Evolutionary conservation across 2,888 invertebrate species (phyloP).

Genomic region (Callimorpha dominula): DNA sequence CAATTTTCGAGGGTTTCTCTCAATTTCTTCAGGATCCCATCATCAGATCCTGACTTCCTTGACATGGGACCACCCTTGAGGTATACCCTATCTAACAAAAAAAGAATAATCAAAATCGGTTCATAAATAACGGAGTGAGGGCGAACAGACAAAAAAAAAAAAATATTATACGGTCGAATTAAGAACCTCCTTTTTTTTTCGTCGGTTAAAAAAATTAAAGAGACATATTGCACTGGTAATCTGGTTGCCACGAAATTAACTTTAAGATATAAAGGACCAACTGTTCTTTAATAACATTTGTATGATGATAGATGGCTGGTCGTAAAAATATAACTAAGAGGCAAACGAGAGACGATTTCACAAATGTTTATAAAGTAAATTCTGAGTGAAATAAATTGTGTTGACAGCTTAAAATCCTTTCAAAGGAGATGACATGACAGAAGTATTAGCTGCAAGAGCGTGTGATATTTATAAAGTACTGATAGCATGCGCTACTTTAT

Average conservation of each 20-base stretch:
- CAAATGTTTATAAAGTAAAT: constrained; percentile 3
- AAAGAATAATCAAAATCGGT: no score
- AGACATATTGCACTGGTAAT: neutral
- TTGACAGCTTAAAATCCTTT: constrained; percentile 18
- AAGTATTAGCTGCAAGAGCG: neutral
- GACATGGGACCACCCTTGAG: no score
- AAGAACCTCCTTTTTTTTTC: neutral
- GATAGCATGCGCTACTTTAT: neutral
- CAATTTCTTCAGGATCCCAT: no score
- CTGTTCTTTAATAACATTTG: neutral
- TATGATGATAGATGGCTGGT: neutral
- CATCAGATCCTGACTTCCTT: no score
- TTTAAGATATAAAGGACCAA: neutral
- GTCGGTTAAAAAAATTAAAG: neutral
- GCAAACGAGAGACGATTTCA: neutral
- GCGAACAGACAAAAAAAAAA: no score
- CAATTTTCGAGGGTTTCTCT: no score
- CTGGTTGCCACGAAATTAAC: neutral
- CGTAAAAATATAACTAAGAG: constrained; percentile 10
- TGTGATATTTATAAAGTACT: constrained; percentile 3
- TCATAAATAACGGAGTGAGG: no score
- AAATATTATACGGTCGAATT: no score
- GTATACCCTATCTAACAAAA: no score
- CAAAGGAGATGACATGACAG: constrained; percentile 22
- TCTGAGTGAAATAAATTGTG: constrained; percentile 15